A percentile compares a stretch with the other conserved stretches of the same genome.
Conservation (phyloP, 2,113 vertebrate genomes). For the Oncorhynchus nerka region DNA sequence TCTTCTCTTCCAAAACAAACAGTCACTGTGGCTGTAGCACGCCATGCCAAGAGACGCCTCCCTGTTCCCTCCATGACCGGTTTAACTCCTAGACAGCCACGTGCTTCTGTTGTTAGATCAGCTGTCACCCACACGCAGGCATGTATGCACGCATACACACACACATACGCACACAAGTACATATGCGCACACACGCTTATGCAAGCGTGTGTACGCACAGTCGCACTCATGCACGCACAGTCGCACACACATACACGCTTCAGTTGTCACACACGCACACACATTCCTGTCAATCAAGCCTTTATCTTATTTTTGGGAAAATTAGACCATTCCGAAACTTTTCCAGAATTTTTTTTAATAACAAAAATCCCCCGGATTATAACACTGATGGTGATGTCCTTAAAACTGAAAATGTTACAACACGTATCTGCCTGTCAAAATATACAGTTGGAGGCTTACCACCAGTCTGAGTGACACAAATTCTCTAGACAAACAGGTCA, state of each 20-base stretch:
- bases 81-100: slow-evolving; percentile 47
- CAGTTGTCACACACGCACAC: neutral
- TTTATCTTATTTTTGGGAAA: neutral
- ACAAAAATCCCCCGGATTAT: too few species aligned
- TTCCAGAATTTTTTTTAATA: neutral
- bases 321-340: neutral
- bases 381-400: too few species aligned
- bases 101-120: slow-evolving; percentile 32
- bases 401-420: too few species aligned
- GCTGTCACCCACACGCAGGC: slow-evolving; percentile 22
- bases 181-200: neutral
- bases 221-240: neutral
- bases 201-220: too few species aligned
- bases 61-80: slow-evolving; percentile 49
- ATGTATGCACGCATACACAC: slow-evolving; percentile 9
- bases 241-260: neutral
- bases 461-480: neutral
- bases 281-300: neutral
- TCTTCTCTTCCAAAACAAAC: slow-evolving; percentile 50
- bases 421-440: too few species aligned
- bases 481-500: neutral
- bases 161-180: neutral
- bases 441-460: neutral
- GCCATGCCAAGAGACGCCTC: slow-evolving; percentile 28
- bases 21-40: slow-evolving; percentile 40